Evolutionary conservation across 2,113 vertebrate species (phyloP), one percentile per base, ranked within the genome.

Genomic region (Siphamia tubifer): DNA sequence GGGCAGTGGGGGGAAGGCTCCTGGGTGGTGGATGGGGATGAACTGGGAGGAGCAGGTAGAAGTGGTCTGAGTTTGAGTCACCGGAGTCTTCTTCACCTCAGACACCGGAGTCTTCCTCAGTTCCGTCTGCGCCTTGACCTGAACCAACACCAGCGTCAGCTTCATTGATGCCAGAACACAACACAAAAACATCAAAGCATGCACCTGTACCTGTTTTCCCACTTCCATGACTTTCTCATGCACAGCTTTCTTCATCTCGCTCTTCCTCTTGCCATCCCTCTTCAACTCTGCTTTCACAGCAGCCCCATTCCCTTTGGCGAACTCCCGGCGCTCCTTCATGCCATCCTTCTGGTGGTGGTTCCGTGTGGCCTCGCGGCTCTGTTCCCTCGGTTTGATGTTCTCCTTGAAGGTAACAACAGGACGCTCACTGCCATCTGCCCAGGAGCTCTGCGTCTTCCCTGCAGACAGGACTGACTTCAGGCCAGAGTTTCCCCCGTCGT

Each of bases 361-460:
- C 36, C 94, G 90, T 8, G 84, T 85, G 3, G 85, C 90, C 6
- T 98, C 96, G 39, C 95, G 93, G 88, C 92, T 94, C 55, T 84
- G 90, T 74, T 99, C 97, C 21, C 94, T 83, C 4, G 97, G 97
- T 80, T 98, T 98, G 89, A 96, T 96, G 82, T 98, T 98, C 90
- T 99, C 98, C 77, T 98, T 98, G 88, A 98, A 98, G 0, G 97
- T 98, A 75, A 98, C 96, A 74, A 97, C 89, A 0, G 96, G 96
- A 16, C 97, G 95, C 62, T 99, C 97, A 42, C 91, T 87, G 2
- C 90, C 10, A 9, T 99, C 96, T 2, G 93, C 91, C 89, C 67
- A 93, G 16, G 90, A 94, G 89, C 90, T 95, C 56, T 94, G 91
- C 43, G 80, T 94, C 84, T 95, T 95, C 68, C 96, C 96, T 12